Conservation (phyloP, 2,888 invertebrate species). For the Eueremaeus valkanovi region DNA sequence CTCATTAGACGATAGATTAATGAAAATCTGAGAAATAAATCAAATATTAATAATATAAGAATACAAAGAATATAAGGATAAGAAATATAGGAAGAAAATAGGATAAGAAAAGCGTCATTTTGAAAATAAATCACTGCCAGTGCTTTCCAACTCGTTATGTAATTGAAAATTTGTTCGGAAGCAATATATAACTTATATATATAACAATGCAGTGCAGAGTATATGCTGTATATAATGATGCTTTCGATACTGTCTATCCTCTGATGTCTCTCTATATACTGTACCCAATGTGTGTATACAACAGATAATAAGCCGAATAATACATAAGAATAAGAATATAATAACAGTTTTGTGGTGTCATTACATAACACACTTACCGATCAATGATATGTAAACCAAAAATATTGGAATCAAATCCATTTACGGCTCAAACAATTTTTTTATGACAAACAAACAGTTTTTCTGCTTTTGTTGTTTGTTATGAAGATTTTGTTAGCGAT, state of each 20-base stretch:
- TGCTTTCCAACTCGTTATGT: constrained; percentile 5
- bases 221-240: too few relatives aligned
- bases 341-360: background rate
- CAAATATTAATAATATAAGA: background rate
- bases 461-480: background rate
- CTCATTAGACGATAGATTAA: background rate
- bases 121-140: constrained; percentile 14
- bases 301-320: constrained; percentile 5
- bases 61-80: background rate
- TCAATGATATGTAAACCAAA: constrained; percentile 13
- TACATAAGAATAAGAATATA: background rate
- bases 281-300: background rate
- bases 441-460: background rate
- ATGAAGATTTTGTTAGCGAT: background rate
- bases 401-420: constrained; percentile 6
- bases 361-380: background rate
- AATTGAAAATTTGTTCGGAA: constrained; percentile 28
- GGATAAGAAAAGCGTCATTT: constrained; percentile 12
- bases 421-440: background rate
- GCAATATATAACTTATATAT: background rate
- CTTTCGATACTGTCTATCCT: too few relatives aligned
- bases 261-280: too few relatives aligned
- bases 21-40: background rate
- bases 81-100: background rate
- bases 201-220: background rate